A percentile compares a stretch with the other conserved stretches of the same genome.
Evolutionary conservation across 2,888 invertebrate genomes (phyloP).

Genomic region (Serrognathus titanus): DNA sequence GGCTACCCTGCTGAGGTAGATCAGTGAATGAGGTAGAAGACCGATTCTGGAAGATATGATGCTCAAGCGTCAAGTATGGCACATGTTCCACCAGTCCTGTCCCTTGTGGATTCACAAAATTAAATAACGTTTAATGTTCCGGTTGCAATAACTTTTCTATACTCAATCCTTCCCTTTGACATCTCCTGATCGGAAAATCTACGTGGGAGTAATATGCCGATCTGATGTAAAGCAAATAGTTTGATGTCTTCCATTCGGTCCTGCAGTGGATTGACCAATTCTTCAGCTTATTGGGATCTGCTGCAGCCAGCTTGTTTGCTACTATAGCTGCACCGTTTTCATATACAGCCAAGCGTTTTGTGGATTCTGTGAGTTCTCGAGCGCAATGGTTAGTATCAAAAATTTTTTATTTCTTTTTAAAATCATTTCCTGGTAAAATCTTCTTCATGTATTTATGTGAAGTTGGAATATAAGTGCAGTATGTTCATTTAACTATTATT

Average conservation of each 20-base stretch:
- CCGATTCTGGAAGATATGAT: slow-evolving; percentile 46
- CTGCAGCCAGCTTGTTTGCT: slow-evolving; percentile 42
- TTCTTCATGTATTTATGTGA: too few relatives aligned
- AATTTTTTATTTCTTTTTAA: slow-evolving; percentile 27
- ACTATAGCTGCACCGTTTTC: slow-evolving; percentile 36
- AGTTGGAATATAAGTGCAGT: too few relatives aligned
- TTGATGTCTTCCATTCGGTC: slow-evolving; percentile 37
- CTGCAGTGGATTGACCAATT: slow-evolving; percentile 37
- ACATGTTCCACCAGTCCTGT: slow-evolving; percentile 26
- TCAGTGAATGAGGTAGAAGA: slow-evolving; percentile 42
- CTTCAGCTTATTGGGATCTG: slow-evolving; percentile 37
- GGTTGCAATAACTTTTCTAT: neutral
- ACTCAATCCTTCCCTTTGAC: neutral
- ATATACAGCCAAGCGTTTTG: slow-evolving; percentile 37
- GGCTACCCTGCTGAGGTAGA: slow-evolving; percentile 41
- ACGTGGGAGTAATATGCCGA: slow-evolving; percentile 17
- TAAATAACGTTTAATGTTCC: slow-evolving; percentile 8
- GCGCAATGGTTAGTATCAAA: slow-evolving; percentile 40
- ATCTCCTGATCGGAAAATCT: slow-evolving; percentile 15
- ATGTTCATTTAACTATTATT: too few relatives aligned
- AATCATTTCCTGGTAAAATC: too few relatives aligned
- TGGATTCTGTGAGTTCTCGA: slow-evolving; percentile 41
- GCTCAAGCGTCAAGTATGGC: slow-evolving; percentile 31
- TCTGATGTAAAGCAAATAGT: slow-evolving; percentile 18
- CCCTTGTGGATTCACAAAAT: slow-evolving; percentile 1